Conservation (phyloP, 2,113 vertebrate genomes). For the Anser cygnoides region DNA sequence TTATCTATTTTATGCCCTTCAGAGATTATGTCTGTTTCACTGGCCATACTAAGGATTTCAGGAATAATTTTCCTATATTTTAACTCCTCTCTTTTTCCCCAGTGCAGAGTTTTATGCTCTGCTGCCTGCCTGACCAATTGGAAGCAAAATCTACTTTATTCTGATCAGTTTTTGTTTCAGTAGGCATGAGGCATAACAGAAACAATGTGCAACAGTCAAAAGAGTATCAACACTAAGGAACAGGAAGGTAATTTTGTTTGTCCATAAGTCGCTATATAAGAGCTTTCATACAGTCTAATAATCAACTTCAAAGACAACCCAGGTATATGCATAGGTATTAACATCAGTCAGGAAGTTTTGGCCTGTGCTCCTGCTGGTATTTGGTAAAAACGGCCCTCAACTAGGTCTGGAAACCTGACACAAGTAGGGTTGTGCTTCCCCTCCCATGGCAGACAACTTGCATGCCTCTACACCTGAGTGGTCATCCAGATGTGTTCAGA, state of each 20-base stretch:
- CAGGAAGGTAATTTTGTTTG: neutral
- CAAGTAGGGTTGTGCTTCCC: neutral
- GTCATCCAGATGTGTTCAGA: neutral
- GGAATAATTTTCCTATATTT: neutral
- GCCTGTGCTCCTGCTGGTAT: neutral
- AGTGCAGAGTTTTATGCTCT: neutral
- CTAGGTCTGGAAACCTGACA: neutral
- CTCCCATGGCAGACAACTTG: fast-evolving
- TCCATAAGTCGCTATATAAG: neutral
- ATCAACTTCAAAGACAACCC: neutral
- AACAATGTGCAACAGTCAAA: neutral
- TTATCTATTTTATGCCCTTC: neutral
- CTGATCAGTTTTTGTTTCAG: neutral
- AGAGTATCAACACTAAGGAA: neutral
- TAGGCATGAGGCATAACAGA: neutral
- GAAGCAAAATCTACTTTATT: slow-evolving; percentile 10
- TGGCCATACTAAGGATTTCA: neutral
- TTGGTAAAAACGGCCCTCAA: neutral
- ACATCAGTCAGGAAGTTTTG: neutral
- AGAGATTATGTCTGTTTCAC: neutral
- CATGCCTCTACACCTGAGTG: neutral
- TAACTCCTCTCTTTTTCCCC: neutral
- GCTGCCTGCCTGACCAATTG: neutral
- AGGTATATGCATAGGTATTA: neutral
- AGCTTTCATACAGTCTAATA: neutral